Percentiles rank a stretch among this genome's conserved stretches.
Evolutionary conservation across 1,140 invertebrate species (phyloP).

Genomic region (Leptopilina boulardi): DNA sequence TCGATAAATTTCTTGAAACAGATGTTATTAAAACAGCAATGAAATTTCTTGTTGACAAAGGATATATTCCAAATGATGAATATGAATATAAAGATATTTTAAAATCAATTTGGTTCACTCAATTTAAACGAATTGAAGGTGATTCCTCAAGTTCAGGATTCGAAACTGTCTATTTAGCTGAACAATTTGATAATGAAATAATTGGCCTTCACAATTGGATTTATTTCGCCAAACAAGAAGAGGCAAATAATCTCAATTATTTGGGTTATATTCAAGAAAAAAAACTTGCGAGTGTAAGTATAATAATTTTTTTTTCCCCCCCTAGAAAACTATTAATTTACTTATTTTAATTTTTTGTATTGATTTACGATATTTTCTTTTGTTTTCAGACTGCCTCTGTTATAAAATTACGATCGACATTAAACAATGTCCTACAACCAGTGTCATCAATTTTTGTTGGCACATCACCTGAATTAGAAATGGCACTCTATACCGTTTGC

Average conservation of each 20-base stretch:
- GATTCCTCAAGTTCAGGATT: conserved; percentile 78
- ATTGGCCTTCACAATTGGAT: conserved; percentile 81
- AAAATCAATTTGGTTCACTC: conserved; percentile 76
- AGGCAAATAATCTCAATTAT: conserved; percentile 77
- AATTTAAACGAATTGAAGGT: conserved; percentile 77
- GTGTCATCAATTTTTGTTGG: conserved; percentile 80
- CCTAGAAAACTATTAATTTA: background rate
- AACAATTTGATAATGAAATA: conserved; percentile 77
- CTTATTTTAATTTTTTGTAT: conserved; percentile 21
- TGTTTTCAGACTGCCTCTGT: conserved; percentile 73
- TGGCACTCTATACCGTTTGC: conserved; percentile 82
- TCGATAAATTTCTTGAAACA: conserved; percentile 79
- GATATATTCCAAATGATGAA: conserved; percentile 70
- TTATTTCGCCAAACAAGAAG: conserved; percentile 77
- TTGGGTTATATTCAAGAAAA: conserved; percentile 76
- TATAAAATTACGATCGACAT: conserved; percentile 76
- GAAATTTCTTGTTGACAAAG: conserved; percentile 77
- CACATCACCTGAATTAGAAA: conserved; percentile 83
- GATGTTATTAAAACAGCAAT: conserved; percentile 78
- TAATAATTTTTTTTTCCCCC: background rate
- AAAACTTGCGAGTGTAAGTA: conserved; percentile 73
- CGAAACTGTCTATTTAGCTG: conserved; percentile 80
- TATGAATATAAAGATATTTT: conserved; percentile 76
- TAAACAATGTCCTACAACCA: conserved; percentile 76
- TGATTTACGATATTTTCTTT: conserved; percentile 27